Evolutionary conservation across 2,797 vertebrate species (phyloP).

Genomic region (Galago senegalensis): DNA sequence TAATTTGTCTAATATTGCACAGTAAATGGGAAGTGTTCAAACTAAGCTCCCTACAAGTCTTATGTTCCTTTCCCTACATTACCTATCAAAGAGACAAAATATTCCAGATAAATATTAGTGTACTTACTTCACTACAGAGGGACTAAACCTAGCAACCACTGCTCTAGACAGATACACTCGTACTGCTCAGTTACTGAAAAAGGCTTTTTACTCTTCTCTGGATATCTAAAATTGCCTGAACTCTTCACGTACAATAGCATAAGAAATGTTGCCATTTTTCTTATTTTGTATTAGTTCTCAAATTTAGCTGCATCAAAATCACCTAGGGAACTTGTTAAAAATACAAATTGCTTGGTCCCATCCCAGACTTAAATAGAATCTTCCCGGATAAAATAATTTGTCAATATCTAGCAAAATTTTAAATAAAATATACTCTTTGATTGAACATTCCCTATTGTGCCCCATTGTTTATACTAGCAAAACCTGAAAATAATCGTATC

Average conservation of each 20-base stretch:
- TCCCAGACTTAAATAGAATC: constrained; percentile 39
- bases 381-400: constrained; percentile 49
- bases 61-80: background rate
- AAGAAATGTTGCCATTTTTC: constrained; percentile 1
- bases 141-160: background rate
- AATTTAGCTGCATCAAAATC: constrained; percentile 13
- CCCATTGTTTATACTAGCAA: constrained; percentile 15
- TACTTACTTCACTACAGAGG: background rate
- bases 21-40: background rate
- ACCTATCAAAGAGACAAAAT: constrained; percentile 26
- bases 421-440: constrained; percentile 27
- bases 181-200: background rate
- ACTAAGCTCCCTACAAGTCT: background rate
- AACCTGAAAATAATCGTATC: constrained; percentile 29
- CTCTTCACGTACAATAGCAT: background rate
- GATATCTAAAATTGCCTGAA: background rate
- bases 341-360: background rate
- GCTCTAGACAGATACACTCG: background rate
- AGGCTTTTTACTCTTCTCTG: background rate
- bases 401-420: constrained; percentile 33
- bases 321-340: constrained; percentile 14
- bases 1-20: constrained; percentile 2
- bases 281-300: background rate
- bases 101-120: background rate
- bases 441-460: constrained; percentile 22